Evolutionary conservation across 1,140 invertebrate species (phyloP).

Genomic region (Sinella curviseta): DNA sequence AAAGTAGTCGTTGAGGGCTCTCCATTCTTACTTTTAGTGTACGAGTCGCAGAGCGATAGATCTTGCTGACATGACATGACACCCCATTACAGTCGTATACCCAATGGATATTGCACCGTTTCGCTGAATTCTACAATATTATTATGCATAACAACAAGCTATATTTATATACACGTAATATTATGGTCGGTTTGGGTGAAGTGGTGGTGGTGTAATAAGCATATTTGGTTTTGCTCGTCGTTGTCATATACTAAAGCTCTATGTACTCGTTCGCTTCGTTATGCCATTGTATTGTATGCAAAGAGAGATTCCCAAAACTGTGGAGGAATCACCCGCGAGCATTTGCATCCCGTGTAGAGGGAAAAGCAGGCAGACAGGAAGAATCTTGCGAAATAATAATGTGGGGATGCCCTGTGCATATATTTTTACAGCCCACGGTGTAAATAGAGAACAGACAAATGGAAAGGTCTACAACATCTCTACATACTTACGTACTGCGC

Average conservation of each 20-base stretch:
- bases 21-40: neutral
- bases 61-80: slow-evolving; percentile 24
- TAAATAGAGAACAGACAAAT: too few species aligned
- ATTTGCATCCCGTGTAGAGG: neutral
- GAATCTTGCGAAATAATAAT: neutral
- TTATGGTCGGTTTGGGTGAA: too few species aligned
- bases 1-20: neutral
- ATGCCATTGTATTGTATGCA: neutral
- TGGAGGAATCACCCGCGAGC: neutral
- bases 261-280: neutral
- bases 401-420: neutral
- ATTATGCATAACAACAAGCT: neutral
- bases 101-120: neutral
- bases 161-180: too few species aligned
- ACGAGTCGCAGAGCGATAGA: slow-evolving; percentile 2
- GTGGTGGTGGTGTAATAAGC: too few species aligned
- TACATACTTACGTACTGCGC: too few species aligned
- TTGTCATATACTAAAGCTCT: neutral
- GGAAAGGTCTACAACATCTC: too few species aligned
- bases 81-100: slow-evolving; percentile 11
- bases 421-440: neutral
- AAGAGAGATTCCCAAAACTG: neutral
- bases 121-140: neutral
- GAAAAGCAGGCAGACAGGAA: neutral
- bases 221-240: too few species aligned